Evolutionary conservation across 2,113 vertebrate species (phyloP).

Genomic region (Puffinus mauretanicus): DNA sequence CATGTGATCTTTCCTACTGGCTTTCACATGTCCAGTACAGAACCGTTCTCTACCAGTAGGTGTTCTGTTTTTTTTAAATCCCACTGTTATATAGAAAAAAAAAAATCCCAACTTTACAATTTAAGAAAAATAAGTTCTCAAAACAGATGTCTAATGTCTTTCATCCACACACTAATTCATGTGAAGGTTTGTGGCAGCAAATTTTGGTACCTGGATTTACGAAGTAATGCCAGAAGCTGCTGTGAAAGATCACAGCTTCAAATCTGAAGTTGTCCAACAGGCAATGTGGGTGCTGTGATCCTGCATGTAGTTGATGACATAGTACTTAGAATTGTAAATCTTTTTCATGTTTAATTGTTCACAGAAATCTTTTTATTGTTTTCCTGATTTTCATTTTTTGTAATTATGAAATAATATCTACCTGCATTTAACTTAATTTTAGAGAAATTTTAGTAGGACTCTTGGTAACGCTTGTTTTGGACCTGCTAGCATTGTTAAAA

Average conservation of each 20-base stretch:
- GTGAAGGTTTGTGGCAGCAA: not conserved
- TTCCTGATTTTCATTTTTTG: not conserved
- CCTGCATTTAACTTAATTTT: not conserved
- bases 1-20: not conserved
- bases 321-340: not conserved
- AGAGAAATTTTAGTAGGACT: not conserved
- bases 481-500: not conserved
- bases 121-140: not conserved
- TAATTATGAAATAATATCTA: not conserved
- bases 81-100: not conserved
- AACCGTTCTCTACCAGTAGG: not conserved
- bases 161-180: not conserved
- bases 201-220: not conserved
- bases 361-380: not conserved
- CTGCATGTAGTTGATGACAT: not conserved
- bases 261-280: not conserved
- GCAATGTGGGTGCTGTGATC: not conserved
- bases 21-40: not conserved
- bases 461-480: not conserved
- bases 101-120: not conserved
- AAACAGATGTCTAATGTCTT: not conserved
- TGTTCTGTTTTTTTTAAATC: not conserved
- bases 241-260: not conserved
- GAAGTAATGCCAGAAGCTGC: not conserved
- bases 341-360: not conserved